Percentiles rank a stretch among this genome's conserved stretches.
phyloP scores from a whole-genome alignment of 2,797 vertebrate species.

The Hafferia zeledoni region DNA sequence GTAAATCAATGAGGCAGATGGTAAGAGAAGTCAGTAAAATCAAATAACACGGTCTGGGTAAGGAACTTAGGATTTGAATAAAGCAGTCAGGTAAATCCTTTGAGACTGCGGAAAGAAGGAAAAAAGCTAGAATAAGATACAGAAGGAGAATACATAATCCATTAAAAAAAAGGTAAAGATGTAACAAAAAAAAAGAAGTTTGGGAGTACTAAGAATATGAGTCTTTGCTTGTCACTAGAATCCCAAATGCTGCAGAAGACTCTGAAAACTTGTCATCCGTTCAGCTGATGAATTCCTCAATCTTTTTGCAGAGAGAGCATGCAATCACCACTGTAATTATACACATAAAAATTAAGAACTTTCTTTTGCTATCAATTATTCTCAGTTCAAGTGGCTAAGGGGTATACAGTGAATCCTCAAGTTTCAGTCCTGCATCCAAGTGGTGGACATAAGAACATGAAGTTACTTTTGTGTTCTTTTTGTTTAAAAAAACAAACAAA shows the following conservation, averaged over 20 bases:
- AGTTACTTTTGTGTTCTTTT: background rate
- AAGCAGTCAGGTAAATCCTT: background rate
- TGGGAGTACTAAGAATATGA: background rate
- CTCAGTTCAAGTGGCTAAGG: background rate
- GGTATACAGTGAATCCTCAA: background rate
- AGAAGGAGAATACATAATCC: background rate
- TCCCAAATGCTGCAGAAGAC: background rate
- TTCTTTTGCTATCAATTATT: background rate
- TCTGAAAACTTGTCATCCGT: background rate
- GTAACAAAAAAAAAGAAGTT: background rate
- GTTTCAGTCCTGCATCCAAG: background rate
- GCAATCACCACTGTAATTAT: background rate
- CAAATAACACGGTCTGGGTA: background rate
- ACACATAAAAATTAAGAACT: background rate
- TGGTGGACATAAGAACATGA: background rate
- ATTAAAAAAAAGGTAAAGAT: background rate
- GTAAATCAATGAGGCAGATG: background rate
- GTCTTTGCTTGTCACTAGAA: background rate
- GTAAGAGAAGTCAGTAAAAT: background rate
- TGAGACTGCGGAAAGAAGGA: background rate
- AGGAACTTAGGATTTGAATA: background rate
- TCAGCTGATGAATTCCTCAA: background rate
- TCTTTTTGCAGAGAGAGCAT: background rate
- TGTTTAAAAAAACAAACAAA: background rate
- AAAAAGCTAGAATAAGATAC: background rate